Conservation (phyloP, 2,888 invertebrate genomes). For the Slavum lentiscoides region DNA sequence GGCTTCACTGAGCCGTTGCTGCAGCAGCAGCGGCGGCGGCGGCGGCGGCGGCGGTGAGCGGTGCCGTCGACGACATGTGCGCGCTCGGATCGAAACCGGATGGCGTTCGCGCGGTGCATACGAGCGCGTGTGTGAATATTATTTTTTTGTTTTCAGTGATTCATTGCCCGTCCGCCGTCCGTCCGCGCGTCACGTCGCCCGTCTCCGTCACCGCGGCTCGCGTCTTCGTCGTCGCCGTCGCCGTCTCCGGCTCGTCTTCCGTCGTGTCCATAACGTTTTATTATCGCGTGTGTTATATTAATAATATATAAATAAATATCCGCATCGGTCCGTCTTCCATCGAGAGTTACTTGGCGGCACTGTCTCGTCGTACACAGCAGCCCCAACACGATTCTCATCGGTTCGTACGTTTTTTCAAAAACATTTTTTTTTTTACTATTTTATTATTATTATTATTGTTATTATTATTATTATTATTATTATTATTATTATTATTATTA, state of each 20-base stretch:
- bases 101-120: constrained; percentile 2
- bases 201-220: neutral
- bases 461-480: no score
- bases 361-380: no score
- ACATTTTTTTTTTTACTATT: no score
- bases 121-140: neutral
- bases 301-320: no score
- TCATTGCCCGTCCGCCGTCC: constrained; percentile 33
- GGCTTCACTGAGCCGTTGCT: neutral
- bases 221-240: neutral
- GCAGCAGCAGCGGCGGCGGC: neutral
- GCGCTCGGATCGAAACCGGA: constrained; percentile 5
- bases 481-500: no score
- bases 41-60: neutral
- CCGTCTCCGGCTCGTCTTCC: neutral
- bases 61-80: constrained; percentile 14
- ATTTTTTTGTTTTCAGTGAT: neutral
- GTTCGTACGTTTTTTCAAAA: no score
- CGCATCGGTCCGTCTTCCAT: no score
- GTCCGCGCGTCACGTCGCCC: constrained; percentile 3
- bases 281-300: neutral
- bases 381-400: no score
- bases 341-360: no score
- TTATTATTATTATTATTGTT: no score
- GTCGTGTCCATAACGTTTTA: neutral